Base-by-base conservation (phyloP, 2,888 invertebrate genomes). In the Cryptophagus acutangulus region DNA sequence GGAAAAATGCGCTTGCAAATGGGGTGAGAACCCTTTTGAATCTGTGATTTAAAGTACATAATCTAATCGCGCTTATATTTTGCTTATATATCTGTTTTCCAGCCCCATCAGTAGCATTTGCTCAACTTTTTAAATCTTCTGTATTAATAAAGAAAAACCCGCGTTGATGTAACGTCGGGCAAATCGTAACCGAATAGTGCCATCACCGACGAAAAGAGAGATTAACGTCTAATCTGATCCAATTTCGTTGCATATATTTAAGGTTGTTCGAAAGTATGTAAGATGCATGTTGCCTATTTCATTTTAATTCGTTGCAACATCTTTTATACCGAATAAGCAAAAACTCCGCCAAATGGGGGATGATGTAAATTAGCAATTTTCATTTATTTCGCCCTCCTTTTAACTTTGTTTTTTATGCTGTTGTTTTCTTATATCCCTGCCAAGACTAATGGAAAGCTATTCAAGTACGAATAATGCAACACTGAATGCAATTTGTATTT, bases 351-450 rank as follows among this genome's bases (percentile, higher is more conserved):
- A 41, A 45, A 51, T 49, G 56, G 57, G 58, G 61, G 63, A 62
- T 64, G 63, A 65, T 66, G 63, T 65, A 66, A 66, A 66, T 66
- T 66, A 65, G 65, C 65, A 62, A 63, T 64, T 66, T 66, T 65
- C 65, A 62, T 65, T 65, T 65, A 65, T 62, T 65, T 51, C 64
- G 62, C 60, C 60, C 63, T 59, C 62, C 58, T 62, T 63, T 60
- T 55, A 61, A 58, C 55, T 57, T 53, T 46, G 55, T 57, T 59
- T 62, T 62, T 62, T 60, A 51, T 57, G 42, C 15, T 49, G 46
- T 49, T 57, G 57, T 58, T 51, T 57, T 58, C 55, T 58, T 53
- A 55, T 43, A 51, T 55, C 51, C 46, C 41, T 46, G 33, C 48
- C 38, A 57, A 62, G 63, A 63, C 65, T 62, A 65, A 65, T 65